phyloP scores from a whole-genome alignment of 1,140 invertebrate genomes.

The Pantala flavescens region DNA sequence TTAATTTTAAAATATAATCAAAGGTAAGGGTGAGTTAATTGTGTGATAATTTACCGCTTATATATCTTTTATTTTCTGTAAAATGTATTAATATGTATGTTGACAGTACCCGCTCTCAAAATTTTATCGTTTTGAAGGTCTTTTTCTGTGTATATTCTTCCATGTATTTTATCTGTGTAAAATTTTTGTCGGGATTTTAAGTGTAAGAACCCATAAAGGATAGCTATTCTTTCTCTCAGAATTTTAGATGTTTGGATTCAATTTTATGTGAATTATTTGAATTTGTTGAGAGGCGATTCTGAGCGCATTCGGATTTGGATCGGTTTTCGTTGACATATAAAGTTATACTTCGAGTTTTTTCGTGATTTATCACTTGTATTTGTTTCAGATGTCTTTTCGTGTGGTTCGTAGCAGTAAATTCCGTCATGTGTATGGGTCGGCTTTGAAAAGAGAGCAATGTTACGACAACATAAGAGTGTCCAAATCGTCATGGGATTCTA shows the following conservation, averaged over 20 bases:
- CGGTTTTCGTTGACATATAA: no score
- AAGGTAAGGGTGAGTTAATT: not conserved
- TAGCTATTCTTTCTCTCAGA: no score
- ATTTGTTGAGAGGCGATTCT: no score
- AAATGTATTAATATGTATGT: constrained; percentile 5
- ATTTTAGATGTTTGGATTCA: no score
- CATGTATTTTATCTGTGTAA: no score
- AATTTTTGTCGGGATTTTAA: no score
- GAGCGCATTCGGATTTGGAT: no score
- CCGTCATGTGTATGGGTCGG: constrained; percentile 95
- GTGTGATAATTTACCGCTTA: not conserved
- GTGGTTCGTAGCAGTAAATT: constrained; percentile 95
- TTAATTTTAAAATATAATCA: not conserved
- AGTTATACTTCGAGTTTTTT: no score
- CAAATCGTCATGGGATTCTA: constrained; percentile 97
- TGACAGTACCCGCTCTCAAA: not conserved
- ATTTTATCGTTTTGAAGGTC: no score
- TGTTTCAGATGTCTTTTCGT: constrained; percentile 76
- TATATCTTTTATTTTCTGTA: not conserved
- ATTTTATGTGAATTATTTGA: no score
- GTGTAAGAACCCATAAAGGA: no score
- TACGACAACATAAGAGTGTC: constrained; percentile 98
- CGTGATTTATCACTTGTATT: not conserved
- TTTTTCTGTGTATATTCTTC: no score
- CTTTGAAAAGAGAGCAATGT: constrained; percentile 93